phyloP scores from a whole-genome alignment of 2,797 vertebrate genomes.

The Pseudopleuronectes americanus region DNA sequence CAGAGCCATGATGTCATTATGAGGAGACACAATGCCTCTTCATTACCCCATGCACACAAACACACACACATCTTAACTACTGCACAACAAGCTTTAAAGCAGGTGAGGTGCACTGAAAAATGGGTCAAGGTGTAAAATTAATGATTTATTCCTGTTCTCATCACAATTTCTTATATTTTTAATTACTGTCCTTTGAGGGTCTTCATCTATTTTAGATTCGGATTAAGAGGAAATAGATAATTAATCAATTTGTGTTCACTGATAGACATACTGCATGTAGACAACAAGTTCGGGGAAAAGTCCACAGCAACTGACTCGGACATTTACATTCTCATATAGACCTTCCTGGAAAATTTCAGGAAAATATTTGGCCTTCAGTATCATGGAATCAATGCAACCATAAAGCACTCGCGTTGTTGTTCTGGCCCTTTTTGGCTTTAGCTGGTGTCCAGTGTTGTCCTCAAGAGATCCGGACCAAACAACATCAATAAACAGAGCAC shows the following conservation, averaged over 20 bases:
- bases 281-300: too few relatives aligned
- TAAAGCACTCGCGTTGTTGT: neutral
- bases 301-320: too few relatives aligned
- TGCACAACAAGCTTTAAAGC: conserved; percentile 11
- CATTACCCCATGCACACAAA: conserved; percentile 44
- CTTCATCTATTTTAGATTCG: too few relatives aligned
- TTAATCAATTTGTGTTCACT: too few relatives aligned
- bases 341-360: too few relatives aligned
- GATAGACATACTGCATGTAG: too few relatives aligned
- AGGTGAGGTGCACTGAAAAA: conserved; percentile 39
- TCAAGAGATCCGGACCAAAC: too few relatives aligned
- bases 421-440: neutral
- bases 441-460: neutral
- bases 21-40: conserved; percentile 78
- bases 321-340: too few relatives aligned
- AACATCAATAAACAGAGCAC: too few relatives aligned
- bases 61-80: conserved; percentile 23
- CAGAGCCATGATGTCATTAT: conserved; percentile 83
- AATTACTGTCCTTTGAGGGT: neutral
- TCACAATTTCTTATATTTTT: neutral
- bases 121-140: neutral
- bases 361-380: neutral
- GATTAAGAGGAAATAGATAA: too few relatives aligned
- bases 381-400: neutral
- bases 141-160: neutral